Conservation (phyloP, 2,888 invertebrate species). For the Pterobdella sp. region DNA sequence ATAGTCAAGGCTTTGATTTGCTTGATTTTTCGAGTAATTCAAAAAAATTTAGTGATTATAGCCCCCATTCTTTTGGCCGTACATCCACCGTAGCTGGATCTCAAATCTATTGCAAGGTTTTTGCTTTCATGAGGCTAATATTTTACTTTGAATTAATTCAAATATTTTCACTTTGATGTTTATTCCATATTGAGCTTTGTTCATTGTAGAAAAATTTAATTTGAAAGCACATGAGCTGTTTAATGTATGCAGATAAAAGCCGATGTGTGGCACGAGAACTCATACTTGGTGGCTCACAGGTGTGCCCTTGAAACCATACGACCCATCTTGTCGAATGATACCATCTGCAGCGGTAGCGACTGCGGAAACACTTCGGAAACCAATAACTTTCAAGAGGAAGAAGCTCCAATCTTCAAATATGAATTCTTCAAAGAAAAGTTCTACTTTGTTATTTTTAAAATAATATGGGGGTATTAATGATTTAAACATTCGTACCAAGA, state of each 20-base stretch:
- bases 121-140: no score
- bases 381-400: no score
- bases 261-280: slow-evolving; percentile 32
- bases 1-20: not conserved
- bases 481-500: not conserved
- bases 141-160: no score
- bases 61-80: not conserved
- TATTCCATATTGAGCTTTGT: not conserved
- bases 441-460: no score
- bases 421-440: no score
- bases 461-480: no score
- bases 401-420: no score
- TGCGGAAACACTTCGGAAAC: no score
- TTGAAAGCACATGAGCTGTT: not conserved
- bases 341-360: no score
- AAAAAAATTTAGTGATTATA: not conserved
- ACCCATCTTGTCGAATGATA: no score
- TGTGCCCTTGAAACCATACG: no score
- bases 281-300: slow-evolving; percentile 34
- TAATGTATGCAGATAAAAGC: slow-evolving; percentile 31
- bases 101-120: slow-evolving; percentile 7
- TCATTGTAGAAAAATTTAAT: not conserved
- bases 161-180: no score
- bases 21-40: not conserved
- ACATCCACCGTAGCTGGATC: not conserved